Conservation (phyloP, 2,888 invertebrate genomes). For the Scelioninae gen. 1 region DNA sequence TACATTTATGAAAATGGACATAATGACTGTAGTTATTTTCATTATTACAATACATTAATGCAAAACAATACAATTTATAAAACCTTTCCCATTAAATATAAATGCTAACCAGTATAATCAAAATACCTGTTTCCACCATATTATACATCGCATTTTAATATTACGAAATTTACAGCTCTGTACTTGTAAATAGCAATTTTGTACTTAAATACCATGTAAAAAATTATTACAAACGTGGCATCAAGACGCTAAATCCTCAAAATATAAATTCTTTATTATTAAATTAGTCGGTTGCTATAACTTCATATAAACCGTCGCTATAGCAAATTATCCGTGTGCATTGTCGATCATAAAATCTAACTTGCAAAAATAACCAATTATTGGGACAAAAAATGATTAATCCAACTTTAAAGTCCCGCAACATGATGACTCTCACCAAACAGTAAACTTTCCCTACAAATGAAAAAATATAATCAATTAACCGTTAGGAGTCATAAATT, state of each 20-base stretch:
- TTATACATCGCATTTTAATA: constrained; percentile 2
- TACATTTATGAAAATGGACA: no score
- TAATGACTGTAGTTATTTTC: no score
- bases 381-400: neutral
- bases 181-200: neutral
- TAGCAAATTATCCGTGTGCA: neutral
- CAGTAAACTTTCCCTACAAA: constrained; percentile 18
- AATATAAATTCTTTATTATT: constrained; percentile 29
- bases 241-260: constrained; percentile 14
- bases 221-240: constrained; percentile 34
- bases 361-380: constrained; percentile 25
- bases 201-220: constrained; percentile 14
- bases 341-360: constrained; percentile 24
- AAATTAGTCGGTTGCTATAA: constrained; percentile 17
- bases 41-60: no score
- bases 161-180: constrained; percentile 37
- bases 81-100: neutral
- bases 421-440: constrained; percentile 20
- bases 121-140: constrained; percentile 18
- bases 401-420: neutral
- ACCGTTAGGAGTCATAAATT: constrained; percentile 59
- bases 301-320: constrained; percentile 8
- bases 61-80: constrained; percentile 20
- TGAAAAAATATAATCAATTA: constrained; percentile 29
- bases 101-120: constrained; percentile 21